A percentile compares a stretch with the other conserved stretches of the same genome.
These are phyloP conservation scores for Phymanthus crucifer DNA, from an alignment of 92 coral and sea anemone genomes.

Conservation along the genomic window DNA sequence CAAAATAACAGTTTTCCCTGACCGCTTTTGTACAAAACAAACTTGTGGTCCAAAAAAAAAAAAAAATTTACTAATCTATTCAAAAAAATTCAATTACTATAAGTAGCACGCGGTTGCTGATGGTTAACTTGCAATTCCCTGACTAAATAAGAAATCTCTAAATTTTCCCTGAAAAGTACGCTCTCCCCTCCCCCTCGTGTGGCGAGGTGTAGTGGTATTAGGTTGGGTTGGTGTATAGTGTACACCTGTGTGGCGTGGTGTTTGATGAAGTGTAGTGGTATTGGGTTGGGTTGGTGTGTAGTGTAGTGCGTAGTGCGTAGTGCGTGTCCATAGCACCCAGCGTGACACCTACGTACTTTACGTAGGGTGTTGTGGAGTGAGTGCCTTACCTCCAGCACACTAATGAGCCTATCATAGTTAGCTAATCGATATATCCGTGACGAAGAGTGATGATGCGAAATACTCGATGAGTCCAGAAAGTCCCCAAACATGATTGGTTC, in stretches of 20 bases:
- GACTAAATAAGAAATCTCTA: no score
- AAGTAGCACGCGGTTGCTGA: no score
- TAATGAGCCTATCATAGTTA: slow-evolving; percentile 67
- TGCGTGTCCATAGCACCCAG: no score
- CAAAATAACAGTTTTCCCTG: no score
- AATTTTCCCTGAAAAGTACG: no score
- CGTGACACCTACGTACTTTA: no score
- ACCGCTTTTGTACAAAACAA: no score
- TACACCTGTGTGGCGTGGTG: neutral
- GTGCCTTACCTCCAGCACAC: slow-evolving; percentile 73
- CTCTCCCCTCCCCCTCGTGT: no score
- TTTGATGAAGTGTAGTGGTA: neutral
- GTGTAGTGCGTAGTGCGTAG: neutral
- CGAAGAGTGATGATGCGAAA: slow-evolving; percentile 49
- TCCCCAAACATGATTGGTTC: slow-evolving; percentile 87
- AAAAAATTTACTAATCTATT: no score
- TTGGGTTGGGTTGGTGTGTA: neutral
- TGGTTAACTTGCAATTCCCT: no score
- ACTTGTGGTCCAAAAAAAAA: no score
- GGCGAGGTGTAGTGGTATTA: neutral
- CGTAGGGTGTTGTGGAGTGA: neutral
- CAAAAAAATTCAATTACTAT: no score
- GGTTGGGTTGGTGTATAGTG: neutral
- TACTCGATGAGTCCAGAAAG: slow-evolving; percentile 62
- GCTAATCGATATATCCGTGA: slow-evolving; percentile 71